phyloP scores from a whole-genome alignment of 2,113 vertebrate genomes.

The Conger conger region DNA sequence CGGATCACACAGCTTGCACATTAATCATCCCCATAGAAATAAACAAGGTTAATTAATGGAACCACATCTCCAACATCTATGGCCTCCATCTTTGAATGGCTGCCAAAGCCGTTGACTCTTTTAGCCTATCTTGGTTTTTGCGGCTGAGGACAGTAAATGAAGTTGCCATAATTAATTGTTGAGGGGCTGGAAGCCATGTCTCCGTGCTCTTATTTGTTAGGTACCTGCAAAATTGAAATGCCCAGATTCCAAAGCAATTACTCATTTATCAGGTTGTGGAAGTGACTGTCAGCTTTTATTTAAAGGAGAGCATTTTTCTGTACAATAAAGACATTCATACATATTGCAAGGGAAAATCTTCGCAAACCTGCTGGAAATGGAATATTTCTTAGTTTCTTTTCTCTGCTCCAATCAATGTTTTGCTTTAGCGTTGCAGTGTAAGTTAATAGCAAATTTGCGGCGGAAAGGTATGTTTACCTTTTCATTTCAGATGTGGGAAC shows the following conservation, averaged over 20 bases:
- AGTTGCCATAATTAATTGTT: not conserved
- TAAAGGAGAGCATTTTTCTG: not conserved
- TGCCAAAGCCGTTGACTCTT: conserved; percentile 28
- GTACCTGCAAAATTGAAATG: not conserved
- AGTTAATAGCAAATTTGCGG: conserved; percentile 17
- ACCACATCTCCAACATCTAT: conserved; percentile 23
- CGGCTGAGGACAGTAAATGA: conserved; percentile 16
- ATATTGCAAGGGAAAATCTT: conserved; percentile 2
- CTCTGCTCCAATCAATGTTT: conserved; percentile 42
- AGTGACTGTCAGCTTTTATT: not conserved
- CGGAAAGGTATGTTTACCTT: conserved; percentile 7
- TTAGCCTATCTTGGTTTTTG: conserved; percentile 11
- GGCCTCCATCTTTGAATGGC: conserved; percentile 12
- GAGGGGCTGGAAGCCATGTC: not conserved
- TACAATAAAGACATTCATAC: not conserved
- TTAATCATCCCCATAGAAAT: conserved; percentile 19
- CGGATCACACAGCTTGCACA: not conserved
- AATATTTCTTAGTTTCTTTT: conserved; percentile 33
- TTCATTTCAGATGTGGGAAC: not conserved
- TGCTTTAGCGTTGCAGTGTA: conserved; percentile 21
- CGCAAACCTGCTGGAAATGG: conserved; percentile 35
- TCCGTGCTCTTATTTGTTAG: not conserved
- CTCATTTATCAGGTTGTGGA: not conserved
- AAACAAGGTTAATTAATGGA: conserved; percentile 26
- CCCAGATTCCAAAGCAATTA: not conserved